phyloP scores from a whole-genome alignment of 2,888 invertebrate genomes.

The Apodemia duryi region DNA sequence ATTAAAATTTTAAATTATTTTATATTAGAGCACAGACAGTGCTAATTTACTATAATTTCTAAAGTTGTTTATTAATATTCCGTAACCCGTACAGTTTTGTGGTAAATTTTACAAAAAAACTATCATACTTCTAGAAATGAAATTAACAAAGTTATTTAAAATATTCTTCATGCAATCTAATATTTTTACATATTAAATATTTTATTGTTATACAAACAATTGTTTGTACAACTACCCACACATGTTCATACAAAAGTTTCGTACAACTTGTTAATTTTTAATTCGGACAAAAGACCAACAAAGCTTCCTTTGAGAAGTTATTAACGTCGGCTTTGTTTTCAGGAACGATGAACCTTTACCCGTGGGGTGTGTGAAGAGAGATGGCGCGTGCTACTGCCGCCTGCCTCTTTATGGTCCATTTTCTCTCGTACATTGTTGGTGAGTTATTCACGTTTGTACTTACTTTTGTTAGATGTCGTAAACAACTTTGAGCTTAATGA shows the following conservation, averaged over 20 bases:
- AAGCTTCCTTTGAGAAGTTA: slow-evolving; percentile 46
- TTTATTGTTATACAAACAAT: slow-evolving; percentile 2
- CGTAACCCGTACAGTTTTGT: too few relatives aligned
- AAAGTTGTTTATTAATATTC: too few relatives aligned
- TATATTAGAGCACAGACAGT: neutral
- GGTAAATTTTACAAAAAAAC: too few relatives aligned
- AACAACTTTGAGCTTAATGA: slow-evolving; percentile 32
- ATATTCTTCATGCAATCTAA: too few relatives aligned
- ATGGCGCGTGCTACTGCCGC: slow-evolving; percentile 60
- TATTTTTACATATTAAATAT: slow-evolving; percentile 1
- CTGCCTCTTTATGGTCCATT: slow-evolving; percentile 69
- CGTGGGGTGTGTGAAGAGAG: slow-evolving; percentile 38
- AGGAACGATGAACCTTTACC: slow-evolving; percentile 60
- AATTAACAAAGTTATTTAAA: too few relatives aligned
- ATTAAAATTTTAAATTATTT: neutral
- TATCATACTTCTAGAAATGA: too few relatives aligned
- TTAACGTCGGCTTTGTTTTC: slow-evolving; percentile 61
- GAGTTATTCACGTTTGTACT: slow-evolving; percentile 40
- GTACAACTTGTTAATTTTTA: slow-evolving; percentile 24
- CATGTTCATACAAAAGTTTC: slow-evolving; percentile 13
- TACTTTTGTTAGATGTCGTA: slow-evolving; percentile 24
- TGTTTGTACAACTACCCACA: neutral
- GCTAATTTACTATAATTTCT: too few relatives aligned
- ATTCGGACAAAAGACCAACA: slow-evolving; percentile 30
- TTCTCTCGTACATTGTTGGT: slow-evolving; percentile 71